Conservation (phyloP, 1,140 invertebrate species). For the Polypedilum pembai region DNA sequence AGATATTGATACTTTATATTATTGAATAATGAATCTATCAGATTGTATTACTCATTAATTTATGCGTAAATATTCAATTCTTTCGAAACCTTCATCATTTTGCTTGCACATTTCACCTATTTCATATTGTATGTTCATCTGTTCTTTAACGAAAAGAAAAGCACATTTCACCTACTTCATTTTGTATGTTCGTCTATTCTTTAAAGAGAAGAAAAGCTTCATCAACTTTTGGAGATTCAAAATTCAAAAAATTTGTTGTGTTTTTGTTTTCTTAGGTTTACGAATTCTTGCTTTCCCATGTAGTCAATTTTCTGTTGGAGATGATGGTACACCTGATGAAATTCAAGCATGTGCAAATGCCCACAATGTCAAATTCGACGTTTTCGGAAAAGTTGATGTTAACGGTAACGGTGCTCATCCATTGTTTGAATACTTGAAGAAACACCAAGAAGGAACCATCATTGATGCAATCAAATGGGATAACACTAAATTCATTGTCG, state of each 20-base stretch:
- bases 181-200: too few species aligned
- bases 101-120: too few species aligned
- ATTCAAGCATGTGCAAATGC: constrained; percentile 65
- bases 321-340: constrained; percentile 60
- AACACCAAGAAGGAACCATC: constrained; percentile 65
- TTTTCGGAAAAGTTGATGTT: constrained; percentile 70
- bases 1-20: too few species aligned
- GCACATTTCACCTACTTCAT: too few species aligned
- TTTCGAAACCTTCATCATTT: too few species aligned
- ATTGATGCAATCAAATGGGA: constrained; percentile 92
- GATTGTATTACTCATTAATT: too few species aligned
- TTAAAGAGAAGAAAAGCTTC: too few species aligned
- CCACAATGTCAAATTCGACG: constrained; percentile 63
- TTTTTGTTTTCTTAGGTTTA: constrained; percentile 43
- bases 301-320: constrained; percentile 83
- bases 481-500: constrained; percentile 90
- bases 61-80: too few species aligned
- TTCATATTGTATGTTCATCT: too few species aligned
- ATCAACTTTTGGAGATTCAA: too few species aligned
- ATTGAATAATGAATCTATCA: too few species aligned
- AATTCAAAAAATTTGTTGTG: neutral
- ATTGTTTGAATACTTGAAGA: constrained; percentile 79
- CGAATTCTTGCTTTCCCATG: constrained; percentile 85
- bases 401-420: constrained; percentile 81
- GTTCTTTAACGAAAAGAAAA: too few species aligned